phyloP scores from a whole-genome alignment of 2,888 invertebrate genomes.

The Tipula confusa region DNA sequence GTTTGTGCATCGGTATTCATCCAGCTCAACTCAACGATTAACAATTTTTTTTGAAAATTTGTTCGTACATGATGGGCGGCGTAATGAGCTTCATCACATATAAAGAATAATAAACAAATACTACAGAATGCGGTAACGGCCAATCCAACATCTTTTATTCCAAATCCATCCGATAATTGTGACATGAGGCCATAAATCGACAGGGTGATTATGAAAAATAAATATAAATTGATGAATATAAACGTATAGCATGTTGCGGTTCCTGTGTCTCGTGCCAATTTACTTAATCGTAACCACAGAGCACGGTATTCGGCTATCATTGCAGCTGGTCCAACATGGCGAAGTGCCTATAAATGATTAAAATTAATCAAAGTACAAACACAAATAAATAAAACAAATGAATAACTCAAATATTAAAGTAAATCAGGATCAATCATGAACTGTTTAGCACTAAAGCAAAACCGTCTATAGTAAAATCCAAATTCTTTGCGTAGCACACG shows the following conservation, averaged over 20 bases:
- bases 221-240: slow-evolving; percentile 63
- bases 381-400: too few relatives aligned
- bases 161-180: slow-evolving; percentile 67
- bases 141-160: slow-evolving; percentile 66
- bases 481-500: too few relatives aligned
- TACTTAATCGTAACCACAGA: slow-evolving; percentile 66
- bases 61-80: slow-evolving; percentile 68
- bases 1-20: slow-evolving; percentile 72
- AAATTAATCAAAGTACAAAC: too few relatives aligned
- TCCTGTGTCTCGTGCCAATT: slow-evolving; percentile 62
- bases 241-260: slow-evolving; percentile 64
- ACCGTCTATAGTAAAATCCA: too few relatives aligned
- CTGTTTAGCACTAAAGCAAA: too few relatives aligned
- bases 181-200: slow-evolving; percentile 70
- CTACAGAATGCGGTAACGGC: slow-evolving; percentile 64
- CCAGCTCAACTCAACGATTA: slow-evolving; percentile 69
- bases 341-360: slow-evolving; percentile 53
- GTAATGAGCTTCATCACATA: slow-evolving; percentile 70
- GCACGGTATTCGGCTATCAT: slow-evolving; percentile 67
- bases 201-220: slow-evolving; percentile 69
- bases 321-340: slow-evolving; percentile 63
- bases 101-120: slow-evolving; percentile 62
- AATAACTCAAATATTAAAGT: too few relatives aligned
- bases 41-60: slow-evolving; percentile 67
- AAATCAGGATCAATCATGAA: too few relatives aligned